Base-by-base conservation (phyloP, 2,888 invertebrate species). In the Stictocephala bisonia region DNA sequence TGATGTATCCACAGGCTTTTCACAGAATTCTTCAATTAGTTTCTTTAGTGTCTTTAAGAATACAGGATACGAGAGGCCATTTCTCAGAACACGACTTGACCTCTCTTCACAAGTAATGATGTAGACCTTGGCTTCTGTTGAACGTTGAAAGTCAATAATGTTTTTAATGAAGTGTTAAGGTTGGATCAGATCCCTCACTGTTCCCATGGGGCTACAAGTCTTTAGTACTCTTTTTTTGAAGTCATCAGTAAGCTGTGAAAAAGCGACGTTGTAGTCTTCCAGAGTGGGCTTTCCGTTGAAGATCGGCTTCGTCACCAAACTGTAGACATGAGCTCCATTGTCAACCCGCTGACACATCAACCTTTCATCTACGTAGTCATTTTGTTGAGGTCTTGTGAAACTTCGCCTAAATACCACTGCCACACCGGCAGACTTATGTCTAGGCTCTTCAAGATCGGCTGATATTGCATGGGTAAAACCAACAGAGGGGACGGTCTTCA, bases 191-290 rank as follows among this genome's bases (percentile, higher is more conserved):
- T 51, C 2, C 51, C 51, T 22, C 3, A 56, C 26, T 3, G 26
- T 26, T 27, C 26, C 56, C 26, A 56, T 4, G 13, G 56, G 56
- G 3, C 27, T 27, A 18, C 56, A 56, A 3, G 24, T 56, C n/a
- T 56, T 56, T 29, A 27, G 26, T 56, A 26, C 56, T 56, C 26
- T 27, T n/a, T 56, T 27, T 13, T 11, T 24, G n/a, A 56, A 56
- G n/a, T 56, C 56, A 6, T 56, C 29, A 11, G 56, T 6, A n/a
- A 56, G 18, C 18, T 56, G 56, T 11, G 26, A 6, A 26, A 56
- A 56, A 27, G 56, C 56, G n/a, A 13, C 18, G 29, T 56, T 29
- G 29, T 56, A 56, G 26, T 56, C 27, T n/a, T 56, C 26, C 11
- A 11, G 9, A 2, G 26, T 27, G 3, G 56, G 56, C 26, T 56